phyloP scores from a whole-genome alignment of 2,113 vertebrate genomes.

The Tyrannus savana region DNA sequence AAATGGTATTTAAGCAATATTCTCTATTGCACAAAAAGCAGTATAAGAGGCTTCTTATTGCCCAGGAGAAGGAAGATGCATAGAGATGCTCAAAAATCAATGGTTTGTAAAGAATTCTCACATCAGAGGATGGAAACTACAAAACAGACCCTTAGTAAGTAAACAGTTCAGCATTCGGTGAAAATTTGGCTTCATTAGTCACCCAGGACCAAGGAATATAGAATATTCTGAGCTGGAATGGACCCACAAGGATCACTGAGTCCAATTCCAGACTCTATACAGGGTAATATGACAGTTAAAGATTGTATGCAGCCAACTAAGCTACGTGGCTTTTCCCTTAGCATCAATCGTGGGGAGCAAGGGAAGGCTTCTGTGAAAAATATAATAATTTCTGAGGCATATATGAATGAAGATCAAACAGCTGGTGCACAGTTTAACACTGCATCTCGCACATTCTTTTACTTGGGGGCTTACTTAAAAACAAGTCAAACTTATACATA shows the following conservation, averaged over 20 bases:
- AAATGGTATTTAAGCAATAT: not conserved
- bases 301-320: not conserved
- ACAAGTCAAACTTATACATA: not conserved
- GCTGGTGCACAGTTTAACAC: not conserved
- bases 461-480: not conserved
- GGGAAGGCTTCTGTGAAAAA: not conserved
- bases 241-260: fast-evolving
- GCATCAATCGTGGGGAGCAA: not conserved
- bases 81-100: not conserved
- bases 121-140: not conserved
- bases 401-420: not conserved
- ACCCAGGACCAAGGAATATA: not conserved
- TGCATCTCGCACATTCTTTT: not conserved
- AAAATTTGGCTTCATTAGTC: not conserved
- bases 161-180: not conserved
- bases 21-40: not conserved
- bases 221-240: not conserved
- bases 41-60: not conserved
- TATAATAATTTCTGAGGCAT: not conserved
- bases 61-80: not conserved
- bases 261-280: not conserved
- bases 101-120: not conserved
- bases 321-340: not conserved
- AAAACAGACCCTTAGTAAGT: not conserved
- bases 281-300: not conserved